Base-by-base conservation (phyloP, 2,113 vertebrate species). In the Ophthalmolycus amberensis region DNA sequence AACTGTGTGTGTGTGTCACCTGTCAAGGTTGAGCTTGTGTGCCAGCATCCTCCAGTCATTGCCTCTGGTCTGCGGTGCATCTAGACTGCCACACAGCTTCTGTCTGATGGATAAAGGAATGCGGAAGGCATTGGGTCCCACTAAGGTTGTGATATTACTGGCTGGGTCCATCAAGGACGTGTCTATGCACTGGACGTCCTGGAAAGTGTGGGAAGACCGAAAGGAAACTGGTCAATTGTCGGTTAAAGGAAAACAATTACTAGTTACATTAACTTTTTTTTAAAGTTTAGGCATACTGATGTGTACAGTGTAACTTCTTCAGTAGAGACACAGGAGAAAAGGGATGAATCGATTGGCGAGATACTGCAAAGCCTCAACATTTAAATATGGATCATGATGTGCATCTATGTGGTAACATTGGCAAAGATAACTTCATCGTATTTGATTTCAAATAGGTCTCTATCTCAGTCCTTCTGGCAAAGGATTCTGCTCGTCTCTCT, bases 41-140 rank as follows among this genome's bases (percentile, higher is more conserved):
- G 98, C 98, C 88, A 99, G 92, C 97, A 99, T 97, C 90, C 98
- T 94, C 98, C 98, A 99, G 96, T 99, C 98, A 0, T 99, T 99
- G 77, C 98, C 98, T 64, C 98, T 94, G 10, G 96, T 98, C 94
- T 99, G 97, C 0, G 98, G 98, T 0, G 98, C 98, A 0, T 99
- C 98, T 90, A 99, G 95, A 89, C 98, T 99, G 91, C 97, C 97
- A 67, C 98, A 99, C 77, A 99, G 95, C 94, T 99, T 99, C 94
- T 99, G 98, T 66, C 98, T 92, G 88, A 99, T 99, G 0, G 98
- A 97, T n/a, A 97, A 95, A 0, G 98, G 98, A 76, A 99, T 99
- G 84, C 97, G 97, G 93, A 99, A 99, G 9, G 98, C 97, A 0
- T 96, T 95, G 20, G 97, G 98, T 10, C 98, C 98, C 15, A 96